These are phyloP conservation scores for Thumatha senex DNA, from an alignment of 2,888 invertebrate species.

Conservation along the genomic window DNA sequence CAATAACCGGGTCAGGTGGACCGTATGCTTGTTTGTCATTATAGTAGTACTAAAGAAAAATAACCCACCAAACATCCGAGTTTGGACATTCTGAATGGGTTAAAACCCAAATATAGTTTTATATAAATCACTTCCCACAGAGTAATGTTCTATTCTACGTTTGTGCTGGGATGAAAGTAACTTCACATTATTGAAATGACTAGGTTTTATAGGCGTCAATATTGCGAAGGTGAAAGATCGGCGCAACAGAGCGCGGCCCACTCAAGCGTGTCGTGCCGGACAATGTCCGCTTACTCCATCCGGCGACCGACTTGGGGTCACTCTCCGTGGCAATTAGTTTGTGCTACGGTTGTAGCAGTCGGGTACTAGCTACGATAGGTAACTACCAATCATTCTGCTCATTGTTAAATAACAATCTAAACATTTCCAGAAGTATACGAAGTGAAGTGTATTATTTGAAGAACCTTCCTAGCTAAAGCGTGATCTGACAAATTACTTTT, in stretches of 20 bases:
- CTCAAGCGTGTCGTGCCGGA: constrained; percentile 74
- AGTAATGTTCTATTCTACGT: constrained; percentile 70
- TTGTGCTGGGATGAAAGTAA: constrained; percentile 79
- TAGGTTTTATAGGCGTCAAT: constrained; percentile 82
- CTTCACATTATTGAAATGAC: constrained; percentile 77
- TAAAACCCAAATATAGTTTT: constrained; percentile 62
- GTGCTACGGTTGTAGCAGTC: constrained; percentile 16
- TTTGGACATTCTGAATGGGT: constrained; percentile 71
- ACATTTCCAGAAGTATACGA: not conserved
- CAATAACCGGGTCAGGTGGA: constrained; percentile 9
- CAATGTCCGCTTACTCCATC: constrained; percentile 81
- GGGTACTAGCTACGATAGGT: constrained; percentile 3
- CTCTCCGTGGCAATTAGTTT: constrained; percentile 29
- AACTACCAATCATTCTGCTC: not conserved
- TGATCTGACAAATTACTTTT: too few species aligned
- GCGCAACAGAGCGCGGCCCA: constrained; percentile 76
- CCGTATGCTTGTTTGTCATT: not conserved
- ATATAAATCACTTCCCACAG: constrained; percentile 53
- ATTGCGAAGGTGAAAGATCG: constrained; percentile 82
- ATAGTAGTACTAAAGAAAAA: not conserved
- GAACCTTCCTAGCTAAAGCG: not conserved
- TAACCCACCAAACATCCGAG: constrained; percentile 68
- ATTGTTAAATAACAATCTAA: not conserved
- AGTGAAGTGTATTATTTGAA: not conserved
- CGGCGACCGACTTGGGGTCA: constrained; percentile 54